Evolutionary conservation across 2,888 invertebrate genomes (phyloP).

Genomic region (Saturnia japonica): DNA sequence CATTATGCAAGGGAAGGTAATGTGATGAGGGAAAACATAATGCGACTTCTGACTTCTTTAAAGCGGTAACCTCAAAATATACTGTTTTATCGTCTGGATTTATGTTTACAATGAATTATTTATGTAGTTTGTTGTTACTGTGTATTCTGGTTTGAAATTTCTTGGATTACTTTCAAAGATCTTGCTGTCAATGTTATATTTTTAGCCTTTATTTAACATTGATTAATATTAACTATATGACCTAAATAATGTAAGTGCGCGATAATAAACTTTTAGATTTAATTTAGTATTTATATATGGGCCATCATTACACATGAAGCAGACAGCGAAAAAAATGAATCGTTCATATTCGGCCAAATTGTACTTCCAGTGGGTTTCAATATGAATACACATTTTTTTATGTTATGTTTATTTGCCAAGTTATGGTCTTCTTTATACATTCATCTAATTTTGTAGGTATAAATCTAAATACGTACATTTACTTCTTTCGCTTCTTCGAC

Average conservation of each 20-base stretch:
- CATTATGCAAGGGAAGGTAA: slow-evolving; percentile 45
- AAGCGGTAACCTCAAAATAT: slow-evolving; percentile 35
- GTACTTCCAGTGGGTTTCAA: no score
- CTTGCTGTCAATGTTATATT: background rate
- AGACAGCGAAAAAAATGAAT: no score
- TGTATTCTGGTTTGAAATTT: slow-evolving; percentile 18
- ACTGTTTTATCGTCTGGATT: slow-evolving; percentile 41
- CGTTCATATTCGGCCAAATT: no score
- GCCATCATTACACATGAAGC: no score
- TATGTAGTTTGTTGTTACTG: slow-evolving; percentile 34
- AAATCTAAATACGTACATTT: no score
- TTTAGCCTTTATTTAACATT: background rate
- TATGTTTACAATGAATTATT: slow-evolving; percentile 52
- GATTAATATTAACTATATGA: background rate
- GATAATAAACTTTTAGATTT: background rate
- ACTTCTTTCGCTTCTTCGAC: no score
- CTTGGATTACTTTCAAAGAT: slow-evolving; percentile 1
- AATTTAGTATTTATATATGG: no score
- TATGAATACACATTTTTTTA: no score
- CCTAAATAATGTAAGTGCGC: background rate
- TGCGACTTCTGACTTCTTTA: slow-evolving; percentile 37
- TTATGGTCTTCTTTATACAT: no score
- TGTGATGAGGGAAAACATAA: slow-evolving; percentile 42
- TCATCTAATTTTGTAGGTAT: no score
- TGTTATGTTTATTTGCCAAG: no score